Base-by-base conservation (phyloP, 2,888 invertebrate species). In the Drosophila dives region DNA sequence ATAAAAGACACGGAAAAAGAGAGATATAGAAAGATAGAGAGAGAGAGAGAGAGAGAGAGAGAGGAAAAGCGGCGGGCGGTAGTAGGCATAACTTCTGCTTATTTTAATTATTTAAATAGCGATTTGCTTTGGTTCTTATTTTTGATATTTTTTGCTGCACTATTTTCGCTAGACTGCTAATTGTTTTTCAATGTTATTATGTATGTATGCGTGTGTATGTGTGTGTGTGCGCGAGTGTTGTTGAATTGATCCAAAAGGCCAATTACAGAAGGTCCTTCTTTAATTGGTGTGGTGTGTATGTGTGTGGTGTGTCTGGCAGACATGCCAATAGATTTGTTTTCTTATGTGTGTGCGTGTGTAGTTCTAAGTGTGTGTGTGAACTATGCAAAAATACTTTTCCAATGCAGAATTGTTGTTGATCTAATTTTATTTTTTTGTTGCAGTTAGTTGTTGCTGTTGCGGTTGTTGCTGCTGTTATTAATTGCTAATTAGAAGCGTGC, bases 41-140 rank as follows among this genome's bases (percentile, higher is more conserved):
- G 38, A 80, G 20, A 77, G 17, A 74, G 33, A 75, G 23, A 72
- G 55, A 82, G 58, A 83, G 60, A 83, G 55, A 80, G 70, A 87
- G 72, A 83, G 84, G 78, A 78, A 85, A 85, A 85, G 85, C 85
- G 85, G 85, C 87, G 85, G 85, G 85, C 89, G 89, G 87, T 85
- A 86, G 85, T 85, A 85, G 89, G 85, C 85, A 85, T 86, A 89
- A 89, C 81, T 89, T 75, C 89, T 86, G 81, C 76, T 81, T 89
- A 83, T 51, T 45, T 15, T 72, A 60, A 60, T 62, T 65, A 65
- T 54, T 58, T 62, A 34, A 63, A 33, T 65, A 61, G n/a, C 49
- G 12, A 23, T 65, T 60, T 61, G 11, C 38, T 53, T 40, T 62
- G n/a, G 15, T 45, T 45, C 45, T 20, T 23, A 34, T 62, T 54